A percentile compares a stretch with the other conserved stretches of the same genome.
phyloP scores from a whole-genome alignment of 2,888 invertebrate genomes.

The Apomyelois bistriatella region DNA sequence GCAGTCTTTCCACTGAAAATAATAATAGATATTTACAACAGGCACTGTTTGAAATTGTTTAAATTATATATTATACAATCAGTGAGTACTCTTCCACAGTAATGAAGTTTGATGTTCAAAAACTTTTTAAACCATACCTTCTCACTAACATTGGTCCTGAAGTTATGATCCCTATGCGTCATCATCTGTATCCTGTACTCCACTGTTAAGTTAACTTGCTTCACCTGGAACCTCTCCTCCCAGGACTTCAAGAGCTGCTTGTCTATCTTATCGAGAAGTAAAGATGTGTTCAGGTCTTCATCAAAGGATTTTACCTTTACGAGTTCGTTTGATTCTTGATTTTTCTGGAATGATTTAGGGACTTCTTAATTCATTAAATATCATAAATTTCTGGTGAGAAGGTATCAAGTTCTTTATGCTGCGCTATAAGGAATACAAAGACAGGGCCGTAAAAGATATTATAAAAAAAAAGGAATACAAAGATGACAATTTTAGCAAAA shows the following conservation, averaged over 20 bases:
- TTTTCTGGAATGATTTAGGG: not conserved
- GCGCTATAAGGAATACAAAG: no score
- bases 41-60: not conserved
- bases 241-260: constrained; percentile 32
- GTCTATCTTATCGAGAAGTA: constrained; percentile 35
- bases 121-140: constrained; percentile 28
- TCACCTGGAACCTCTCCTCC: constrained; percentile 40
- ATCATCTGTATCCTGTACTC: constrained; percentile 46
- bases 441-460: no score
- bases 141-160: constrained; percentile 31
- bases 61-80: no score
- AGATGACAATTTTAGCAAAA: no score
- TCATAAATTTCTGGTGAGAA: no score
- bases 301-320: constrained; percentile 13
- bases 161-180: constrained; percentile 46
- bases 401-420: no score
- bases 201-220: constrained; percentile 45
- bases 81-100: no score
- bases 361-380: not conserved
- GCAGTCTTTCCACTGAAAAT: constrained; percentile 53
- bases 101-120: no score
- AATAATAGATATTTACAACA: constrained; percentile 9
- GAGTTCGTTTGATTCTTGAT: not conserved
- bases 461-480: no score
- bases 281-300: constrained; percentile 29